Base-by-base conservation (phyloP, 2,888 invertebrate species). In the Dexiosoma caninum region DNA sequence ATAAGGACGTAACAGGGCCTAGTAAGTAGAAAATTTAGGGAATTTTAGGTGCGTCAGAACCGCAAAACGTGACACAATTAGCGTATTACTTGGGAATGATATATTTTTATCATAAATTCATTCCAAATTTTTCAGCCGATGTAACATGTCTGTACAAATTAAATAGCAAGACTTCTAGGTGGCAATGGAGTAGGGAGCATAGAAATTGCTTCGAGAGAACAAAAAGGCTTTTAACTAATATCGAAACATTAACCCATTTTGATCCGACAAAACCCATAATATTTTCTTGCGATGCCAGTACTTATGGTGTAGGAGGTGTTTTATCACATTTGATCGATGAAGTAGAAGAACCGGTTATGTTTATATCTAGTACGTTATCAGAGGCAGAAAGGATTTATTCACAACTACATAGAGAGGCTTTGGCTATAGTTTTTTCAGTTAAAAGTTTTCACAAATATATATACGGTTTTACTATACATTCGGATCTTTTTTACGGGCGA, bases 291-390 rank as follows among this genome's bases (percentile, higher is more conserved):
- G n/a, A n/a, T n/a, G n/a, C n/a, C n/a, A n/a, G n/a, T n/a, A n/a
- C n/a, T n/a, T n/a, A n/a, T 35, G n/a, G n/a, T n/a, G n/a, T n/a
- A n/a, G n/a, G n/a, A n/a, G n/a, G n/a, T n/a, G n/a, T n/a, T n/a
- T n/a, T 78, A 30, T 72, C 72, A n/a, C 72, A 78, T 19, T 7
- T 69, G 21, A 49, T 79, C 10, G 46, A 74, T 57, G 74, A 69
- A 6, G 51, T 49, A 16, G 69, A 78, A 42, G 27, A 35, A 12
- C 62, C 53, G 2, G 60, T 72, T 40, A 71, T 72, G 71, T 72
- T 72, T 67, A 72, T 72, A 9, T 78, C 77, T 2, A 70, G 55
- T 27, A 27, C 59, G 9, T 46, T 46, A 12, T 23, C 46, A 1
- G 46, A 21, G 9, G 21, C 46, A 21, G 67, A 67, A n/a, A 19